These are phyloP conservation scores for Rana temporaria DNA, from an alignment of 2,113 vertebrate species.

Conservation along the genomic window DNA sequence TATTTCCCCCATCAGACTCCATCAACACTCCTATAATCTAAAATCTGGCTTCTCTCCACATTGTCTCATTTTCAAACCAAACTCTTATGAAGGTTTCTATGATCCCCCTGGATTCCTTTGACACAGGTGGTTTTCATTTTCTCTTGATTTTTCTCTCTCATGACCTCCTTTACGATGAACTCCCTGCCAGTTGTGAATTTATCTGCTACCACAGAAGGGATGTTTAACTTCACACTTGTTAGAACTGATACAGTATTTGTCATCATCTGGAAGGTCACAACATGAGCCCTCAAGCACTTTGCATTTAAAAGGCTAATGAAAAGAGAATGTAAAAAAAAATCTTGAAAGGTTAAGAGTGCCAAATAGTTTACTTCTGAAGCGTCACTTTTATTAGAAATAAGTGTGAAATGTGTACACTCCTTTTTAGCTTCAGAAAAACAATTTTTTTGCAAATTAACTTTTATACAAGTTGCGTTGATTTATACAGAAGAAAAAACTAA, in stretches of 20 bases:
- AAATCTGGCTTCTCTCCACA: conserved; percentile 48
- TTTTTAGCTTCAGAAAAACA: too few species aligned
- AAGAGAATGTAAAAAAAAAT: not conserved
- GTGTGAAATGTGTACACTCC: too few species aligned
- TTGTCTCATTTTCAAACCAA: conserved; percentile 49
- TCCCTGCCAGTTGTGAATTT: conserved; percentile 54
- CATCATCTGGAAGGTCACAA: conserved; percentile 17
- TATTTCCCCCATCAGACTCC: too few species aligned
- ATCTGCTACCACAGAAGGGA: conserved; percentile 40
- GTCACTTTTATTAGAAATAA: too few species aligned
- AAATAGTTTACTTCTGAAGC: too few species aligned
- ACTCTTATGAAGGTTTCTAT: conserved; percentile 47
- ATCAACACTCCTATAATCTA: not conserved
- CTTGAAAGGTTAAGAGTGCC: not conserved
- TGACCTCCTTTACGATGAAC: conserved; percentile 62
- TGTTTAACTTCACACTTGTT: conserved; percentile 61
- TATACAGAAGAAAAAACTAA: too few species aligned
- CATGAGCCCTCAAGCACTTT: not conserved
- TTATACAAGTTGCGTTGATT: too few species aligned
- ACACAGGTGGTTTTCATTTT: conserved; percentile 53
- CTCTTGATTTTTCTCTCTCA: conserved; percentile 41
- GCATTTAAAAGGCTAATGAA: not conserved
- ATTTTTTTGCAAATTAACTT: too few species aligned
- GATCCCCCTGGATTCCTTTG: conserved; percentile 56
- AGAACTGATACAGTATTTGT: conserved; percentile 47